Evolutionary conservation across 2,113 vertebrate genomes (phyloP).

Genomic region (Rana temporaria): DNA sequence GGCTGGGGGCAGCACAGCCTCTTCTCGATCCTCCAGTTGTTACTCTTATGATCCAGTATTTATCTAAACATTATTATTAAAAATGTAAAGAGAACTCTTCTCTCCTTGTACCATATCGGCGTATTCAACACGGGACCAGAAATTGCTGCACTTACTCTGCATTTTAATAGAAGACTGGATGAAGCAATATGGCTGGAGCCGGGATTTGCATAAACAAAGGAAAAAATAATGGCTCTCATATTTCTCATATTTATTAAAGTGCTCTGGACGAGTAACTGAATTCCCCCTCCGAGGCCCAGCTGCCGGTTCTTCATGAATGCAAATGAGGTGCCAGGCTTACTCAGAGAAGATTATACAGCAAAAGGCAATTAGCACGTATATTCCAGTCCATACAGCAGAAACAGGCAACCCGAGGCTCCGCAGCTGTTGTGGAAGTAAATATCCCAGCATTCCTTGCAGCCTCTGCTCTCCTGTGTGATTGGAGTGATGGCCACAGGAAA

Average conservation of each 20-base stretch:
- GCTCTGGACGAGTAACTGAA: constrained; percentile 55
- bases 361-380: constrained; percentile 43
- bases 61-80: background rate
- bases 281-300: constrained; percentile 40
- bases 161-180: constrained; percentile 43
- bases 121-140: constrained; percentile 12
- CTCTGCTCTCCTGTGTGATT: background rate
- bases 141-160: constrained; percentile 17
- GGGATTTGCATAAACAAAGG: constrained; percentile 52
- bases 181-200: constrained; percentile 42
- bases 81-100: background rate
- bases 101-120: constrained; percentile 15
- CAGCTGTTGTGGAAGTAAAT: background rate
- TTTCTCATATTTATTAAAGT: constrained; percentile 55
- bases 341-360: background rate
- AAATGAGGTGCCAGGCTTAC: constrained; percentile 30
- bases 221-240: constrained; percentile 51
- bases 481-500: too few species aligned
- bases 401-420: background rate
- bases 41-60: too few species aligned
- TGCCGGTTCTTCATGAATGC: constrained; percentile 37
- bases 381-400: constrained; percentile 7
- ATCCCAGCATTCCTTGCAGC: background rate
- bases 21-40: too few species aligned
- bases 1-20: too few species aligned